Percentiles rank a stretch among this genome's conserved stretches.
These are phyloP conservation scores for Merluccius polli DNA, from an alignment of 2,797 vertebrate species.

Conservation along the genomic window DNA sequence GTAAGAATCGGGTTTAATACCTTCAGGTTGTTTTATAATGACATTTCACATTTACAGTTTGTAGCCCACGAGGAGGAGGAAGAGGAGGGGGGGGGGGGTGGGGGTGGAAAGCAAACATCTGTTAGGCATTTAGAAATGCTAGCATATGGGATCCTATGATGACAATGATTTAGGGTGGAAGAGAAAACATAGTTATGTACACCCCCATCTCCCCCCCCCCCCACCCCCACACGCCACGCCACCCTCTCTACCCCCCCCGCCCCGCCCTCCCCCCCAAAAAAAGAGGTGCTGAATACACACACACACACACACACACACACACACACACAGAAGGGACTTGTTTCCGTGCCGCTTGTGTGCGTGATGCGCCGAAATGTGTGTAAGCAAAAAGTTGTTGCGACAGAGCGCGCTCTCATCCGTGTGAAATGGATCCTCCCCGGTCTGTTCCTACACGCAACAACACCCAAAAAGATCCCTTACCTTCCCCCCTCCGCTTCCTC, in stretches of 20 bases:
- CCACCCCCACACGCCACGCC: background rate
- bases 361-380: constrained; percentile 34
- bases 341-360: constrained; percentile 6
- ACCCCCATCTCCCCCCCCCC: background rate
- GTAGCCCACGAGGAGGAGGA: background rate
- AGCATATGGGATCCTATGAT: constrained; percentile 64
- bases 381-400: constrained; percentile 42
- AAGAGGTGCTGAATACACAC: constrained; percentile 21
- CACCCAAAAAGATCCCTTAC: constrained; percentile 15
- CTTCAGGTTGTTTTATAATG: constrained; percentile 46
- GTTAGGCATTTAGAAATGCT: constrained; percentile 67
- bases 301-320: background rate
- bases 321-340: constrained; percentile 21
- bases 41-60: constrained; percentile 68
- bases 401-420: constrained; percentile 35
- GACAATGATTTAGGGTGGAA: constrained; percentile 62
- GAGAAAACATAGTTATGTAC: constrained; percentile 48
- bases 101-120: constrained; percentile 69
- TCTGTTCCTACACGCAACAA: constrained; percentile 29
- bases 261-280: background rate
- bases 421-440: constrained; percentile 32
- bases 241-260: background rate
- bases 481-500: background rate
- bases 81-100: constrained; percentile 57
- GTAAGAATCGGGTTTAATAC: constrained; percentile 61